Base-by-base conservation (phyloP, 2,113 vertebrate species). In the Romanogobio albipinnatus region DNA sequence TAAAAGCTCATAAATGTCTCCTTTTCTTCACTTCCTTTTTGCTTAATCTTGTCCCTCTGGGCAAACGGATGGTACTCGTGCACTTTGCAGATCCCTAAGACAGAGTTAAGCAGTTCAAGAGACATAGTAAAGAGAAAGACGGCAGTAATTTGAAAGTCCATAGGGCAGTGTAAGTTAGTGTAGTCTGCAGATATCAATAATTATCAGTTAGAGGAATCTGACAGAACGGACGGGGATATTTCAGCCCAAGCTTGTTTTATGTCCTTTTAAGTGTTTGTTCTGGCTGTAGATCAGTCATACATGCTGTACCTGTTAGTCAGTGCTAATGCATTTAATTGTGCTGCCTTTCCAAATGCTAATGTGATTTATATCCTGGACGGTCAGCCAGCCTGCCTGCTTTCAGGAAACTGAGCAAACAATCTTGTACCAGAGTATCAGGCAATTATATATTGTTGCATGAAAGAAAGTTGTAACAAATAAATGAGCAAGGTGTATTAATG, bases 1-100 rank as follows among this genome's bases (percentile, higher is more conserved):
- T 84, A 80, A 75, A 82, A 74, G 36, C 77, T 89, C 93, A 92
- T 94, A 93, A 94, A 95, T 93, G 91, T 91, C 82, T 91, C 84
- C 86, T 91, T 93, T 91, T 92, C 91, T 91, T 89, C 29, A 87
- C 86, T 92, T 92, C 89, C 90, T 92, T 87, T 89, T 90, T 73
- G 77, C 43, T 0, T 92, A 87, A 85, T 76, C 36, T 47, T 89
- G 64, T 82, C 87, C 86, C 91, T 86, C 0, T 4, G 58, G 90
- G 87, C 87, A 84, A 79, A 88, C 79, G 84, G 85, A 85, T 86
- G 49, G 86, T 85, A 76, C 87, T 53, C 71, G 81, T 85, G 83
- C 89, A 85, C 61, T 88, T 62, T 82, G 82, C 78, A 88, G 73
- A 87, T 87, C 61, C 81, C 77, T 45, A 71, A 68, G 29, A 17